Percentiles rank a stretch among this genome's conserved stretches.
phyloP scores from a whole-genome alignment of 2,888 invertebrate species.

The Dasypogon diadema region DNA sequence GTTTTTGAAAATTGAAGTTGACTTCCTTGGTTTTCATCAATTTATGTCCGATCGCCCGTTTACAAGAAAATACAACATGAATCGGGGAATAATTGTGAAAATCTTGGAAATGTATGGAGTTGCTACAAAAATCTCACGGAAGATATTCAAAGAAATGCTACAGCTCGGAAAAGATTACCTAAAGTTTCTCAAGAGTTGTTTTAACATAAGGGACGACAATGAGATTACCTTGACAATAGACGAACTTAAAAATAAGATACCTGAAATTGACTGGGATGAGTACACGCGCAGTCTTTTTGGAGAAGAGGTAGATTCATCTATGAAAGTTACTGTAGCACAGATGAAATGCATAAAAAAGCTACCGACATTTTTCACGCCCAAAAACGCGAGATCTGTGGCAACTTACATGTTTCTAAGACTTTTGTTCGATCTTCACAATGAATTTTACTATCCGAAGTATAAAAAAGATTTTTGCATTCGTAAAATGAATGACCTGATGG shows the following conservation, averaged over 20 bases:
- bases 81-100: slow-evolving; percentile 10
- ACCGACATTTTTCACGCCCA: not conserved
- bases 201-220: not conserved
- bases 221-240: not conserved
- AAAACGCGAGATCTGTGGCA: not conserved
- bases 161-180: not conserved
- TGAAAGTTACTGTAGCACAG: not conserved
- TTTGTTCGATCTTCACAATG: not conserved
- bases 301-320: not conserved
- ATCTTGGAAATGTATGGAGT: not conserved
- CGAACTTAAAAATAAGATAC: not conserved
- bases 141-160: not conserved
- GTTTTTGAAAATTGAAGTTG: not conserved
- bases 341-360: slow-evolving; percentile 8
- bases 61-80: not conserved
- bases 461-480: not conserved
- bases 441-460: not conserved
- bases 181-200: not conserved
- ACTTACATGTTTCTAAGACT: slow-evolving; percentile 29
- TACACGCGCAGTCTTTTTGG: not conserved
- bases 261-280: not conserved
- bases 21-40: not conserved
- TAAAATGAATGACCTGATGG: not conserved
- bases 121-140: not conserved
- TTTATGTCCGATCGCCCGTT: not conserved